Base-by-base conservation (phyloP, 2,797 vertebrate genomes). In the Clangula hyemalis region DNA sequence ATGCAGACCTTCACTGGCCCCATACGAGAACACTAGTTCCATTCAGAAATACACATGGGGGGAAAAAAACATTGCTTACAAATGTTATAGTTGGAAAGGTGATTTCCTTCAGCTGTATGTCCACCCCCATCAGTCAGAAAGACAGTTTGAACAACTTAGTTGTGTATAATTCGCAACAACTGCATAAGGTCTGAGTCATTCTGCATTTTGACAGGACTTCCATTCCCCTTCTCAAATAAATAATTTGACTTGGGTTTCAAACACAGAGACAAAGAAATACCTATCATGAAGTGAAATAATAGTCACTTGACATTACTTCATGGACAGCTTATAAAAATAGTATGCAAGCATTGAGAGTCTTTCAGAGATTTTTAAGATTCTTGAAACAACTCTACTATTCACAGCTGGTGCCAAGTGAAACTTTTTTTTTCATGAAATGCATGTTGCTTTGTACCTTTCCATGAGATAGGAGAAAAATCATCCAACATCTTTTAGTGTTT, bases 71-170 rank as follows among this genome's bases (percentile, higher is more conserved):
- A 91, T 90, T 47, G 81, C 57, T 89, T 87, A 72, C 21, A 87
- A 95, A 73, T 61, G 66, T 93, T 97, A 73, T 36, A 95, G 81
- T 72, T 95, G 90, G 91, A 96, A 97, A 94, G 58, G 69, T 56
- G 39, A 97, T 94, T 97, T 98, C 72, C 91, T 97, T 96, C 92
- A 83, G n/a, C 22, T 87, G 77, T 95, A 89, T 69, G 54, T 30
- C 38, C 93, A 88, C 90, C 89, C 89, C 87, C 69, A 85, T 94
- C 53, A 93, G 64, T 88, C 56, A 85, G 78, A 94, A 43, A 93
- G 43, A 87, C 30, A 8, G 39, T 65, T 92, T 94, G 86, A 94
- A 94, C 77, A 95, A 89, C 94, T 68, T 54, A 85, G 41, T 58
- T 88, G 70, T 76, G 83, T 30, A 3, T 75, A 92, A 82, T 79